phyloP scores from a whole-genome alignment of 2,797 vertebrate genomes.

The Tokudaia muenninki region DNA sequence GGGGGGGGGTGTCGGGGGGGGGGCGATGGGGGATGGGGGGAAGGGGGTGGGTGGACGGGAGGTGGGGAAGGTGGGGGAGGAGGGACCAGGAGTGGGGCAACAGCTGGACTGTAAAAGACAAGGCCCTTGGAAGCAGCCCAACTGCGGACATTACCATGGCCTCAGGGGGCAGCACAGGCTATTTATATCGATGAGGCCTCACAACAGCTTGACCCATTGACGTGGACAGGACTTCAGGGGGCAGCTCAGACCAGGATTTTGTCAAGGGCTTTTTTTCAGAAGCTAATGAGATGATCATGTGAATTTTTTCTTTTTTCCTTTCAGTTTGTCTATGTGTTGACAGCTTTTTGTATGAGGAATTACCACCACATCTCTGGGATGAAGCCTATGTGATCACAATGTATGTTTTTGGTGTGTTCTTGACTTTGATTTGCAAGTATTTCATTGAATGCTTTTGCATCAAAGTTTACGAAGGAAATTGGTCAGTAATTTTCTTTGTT shows the following conservation, averaged over 20 bases:
- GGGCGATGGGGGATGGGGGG: no score
- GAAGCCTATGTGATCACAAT: background rate
- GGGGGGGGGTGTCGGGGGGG: no score
- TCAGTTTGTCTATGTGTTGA: background rate
- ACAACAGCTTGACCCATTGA: background rate
- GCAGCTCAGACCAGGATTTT: background rate
- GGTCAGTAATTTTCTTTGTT: background rate
- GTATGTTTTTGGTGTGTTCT: background rate
- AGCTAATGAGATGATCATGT: background rate
- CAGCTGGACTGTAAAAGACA: background rate
- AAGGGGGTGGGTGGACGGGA: no score
- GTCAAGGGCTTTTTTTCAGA: background rate
- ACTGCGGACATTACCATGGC: background rate
- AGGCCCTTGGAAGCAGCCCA: background rate
- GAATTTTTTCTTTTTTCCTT: background rate
- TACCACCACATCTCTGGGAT: background rate
- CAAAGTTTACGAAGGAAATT: background rate
- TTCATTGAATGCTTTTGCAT: background rate
- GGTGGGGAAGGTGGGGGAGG: no score
- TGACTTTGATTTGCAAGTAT: background rate
- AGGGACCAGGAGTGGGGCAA: no score
- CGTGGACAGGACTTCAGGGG: background rate
- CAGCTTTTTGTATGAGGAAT: background rate
- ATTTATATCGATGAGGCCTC: background rate
- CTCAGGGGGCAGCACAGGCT: background rate